Base-by-base conservation (phyloP, 1,140 invertebrate genomes). In the Apis florea region DNA sequence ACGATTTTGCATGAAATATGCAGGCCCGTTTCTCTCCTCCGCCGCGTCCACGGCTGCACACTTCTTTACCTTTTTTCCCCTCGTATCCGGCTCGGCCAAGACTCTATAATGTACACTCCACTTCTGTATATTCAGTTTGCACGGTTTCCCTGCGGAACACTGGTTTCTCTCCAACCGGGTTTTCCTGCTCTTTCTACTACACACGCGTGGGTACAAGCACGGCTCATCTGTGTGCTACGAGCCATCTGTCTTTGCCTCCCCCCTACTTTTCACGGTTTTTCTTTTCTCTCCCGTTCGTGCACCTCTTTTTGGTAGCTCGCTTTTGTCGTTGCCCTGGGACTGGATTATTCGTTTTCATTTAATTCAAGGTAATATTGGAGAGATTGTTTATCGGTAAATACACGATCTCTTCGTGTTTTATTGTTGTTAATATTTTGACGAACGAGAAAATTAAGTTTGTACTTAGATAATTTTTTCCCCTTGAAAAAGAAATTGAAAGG, bases 1-100 rank as follows among this genome's bases (percentile, higher is more conserved):
- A 78, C 86, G 70, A 84, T 86, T 86, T 86, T 74, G n/a, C 86
- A 86, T 86, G 76, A 86, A 87, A 87, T 87, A 87, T 87, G 73
- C 74, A 87, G 24, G 72, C 40, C 26, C 40, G 64, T 76, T 64
- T 83, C 81, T 78, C 68, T 68, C 10, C 26, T 59, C 26, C 51
- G 61, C 26, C 51, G 61, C 61, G 58, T 69, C 56, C 74, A 49
- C 68, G 24, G 40, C 19, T 56, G 72, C 63, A 56, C 54, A 56
- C 54, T 78, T 82, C 53, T 64, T 64, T 21, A 15, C 40, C 11
- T 24, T 40, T 54, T 74, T 49, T 61, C 67, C 67, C 26, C 51
- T 31, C 67, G 40, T 21, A 24, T 21, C 54, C 76, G n/a, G 24
- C 49, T 26, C 24, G 40, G 21, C 26, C 31, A 15, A 49, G n/a